A percentile compares a stretch with the other conserved stretches of the same genome.
Evolutionary conservation across 2,797 vertebrate species (phyloP).

Genomic region (Eleutherodactylus coqui): DNA sequence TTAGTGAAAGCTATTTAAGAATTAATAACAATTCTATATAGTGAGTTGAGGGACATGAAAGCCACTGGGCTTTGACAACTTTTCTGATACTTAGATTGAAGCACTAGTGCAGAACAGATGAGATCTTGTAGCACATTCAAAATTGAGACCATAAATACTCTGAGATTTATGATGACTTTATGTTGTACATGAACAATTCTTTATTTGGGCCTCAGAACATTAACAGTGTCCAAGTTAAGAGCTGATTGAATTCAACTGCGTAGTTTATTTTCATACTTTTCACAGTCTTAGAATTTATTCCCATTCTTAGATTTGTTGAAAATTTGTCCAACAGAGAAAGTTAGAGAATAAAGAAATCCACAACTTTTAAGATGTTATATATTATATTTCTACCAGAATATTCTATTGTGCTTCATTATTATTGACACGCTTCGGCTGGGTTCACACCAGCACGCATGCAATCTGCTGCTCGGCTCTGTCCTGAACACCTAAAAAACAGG

Average conservation of each 20-base stretch:
- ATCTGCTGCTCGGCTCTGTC: too few relatives aligned
- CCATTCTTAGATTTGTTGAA: background rate
- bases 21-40: conserved; percentile 29
- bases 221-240: background rate
- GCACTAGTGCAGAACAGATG: conserved; percentile 29
- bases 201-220: conserved; percentile 11
- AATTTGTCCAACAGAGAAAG: background rate
- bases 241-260: background rate
- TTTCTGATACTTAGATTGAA: conserved; percentile 32
- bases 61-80: conserved; percentile 27
- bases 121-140: conserved; percentile 29
- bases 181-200: conserved; percentile 16
- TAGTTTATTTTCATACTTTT: background rate
- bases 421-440: too few relatives aligned
- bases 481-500: too few relatives aligned
- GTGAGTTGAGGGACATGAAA: conserved; percentile 36
- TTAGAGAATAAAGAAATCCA: too few relatives aligned
- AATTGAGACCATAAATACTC: conserved; percentile 41
- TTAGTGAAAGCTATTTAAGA: background rate
- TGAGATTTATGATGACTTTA: conserved; percentile 30
- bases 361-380: background rate
- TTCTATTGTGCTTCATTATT: too few relatives aligned
- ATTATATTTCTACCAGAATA: background rate
- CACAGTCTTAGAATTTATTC: background rate
- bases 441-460: too few relatives aligned